Percentiles rank a stretch among this genome's conserved stretches.
Conservation (phyloP, 2,888 invertebrate genomes). For the Blastobasis adustella region DNA sequence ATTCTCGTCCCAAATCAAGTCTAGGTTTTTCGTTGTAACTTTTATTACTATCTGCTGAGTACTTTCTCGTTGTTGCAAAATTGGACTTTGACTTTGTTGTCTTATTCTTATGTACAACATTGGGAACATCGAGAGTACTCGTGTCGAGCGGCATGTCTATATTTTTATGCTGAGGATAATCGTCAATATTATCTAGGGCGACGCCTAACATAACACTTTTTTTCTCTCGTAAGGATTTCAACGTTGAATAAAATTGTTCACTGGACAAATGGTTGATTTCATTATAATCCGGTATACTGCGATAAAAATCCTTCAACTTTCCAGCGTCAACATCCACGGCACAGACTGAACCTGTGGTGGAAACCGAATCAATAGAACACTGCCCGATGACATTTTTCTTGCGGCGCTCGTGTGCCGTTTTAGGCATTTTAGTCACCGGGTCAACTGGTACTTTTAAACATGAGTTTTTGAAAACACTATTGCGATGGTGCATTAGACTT, state of each 20-base stretch:
- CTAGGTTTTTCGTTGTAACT: constrained; percentile 8
- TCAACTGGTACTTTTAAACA: constrained; percentile 83
- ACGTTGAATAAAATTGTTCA: constrained; percentile 82
- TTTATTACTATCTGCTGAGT: constrained; percentile 23
- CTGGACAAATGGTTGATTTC: constrained; percentile 85
- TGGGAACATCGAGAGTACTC: constrained; percentile 3
- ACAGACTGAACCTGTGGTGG: constrained; percentile 39
- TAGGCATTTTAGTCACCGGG: constrained; percentile 82
- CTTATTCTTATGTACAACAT: constrained; percentile 15
- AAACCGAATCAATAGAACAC: constrained; percentile 50
- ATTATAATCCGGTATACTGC: constrained; percentile 86
- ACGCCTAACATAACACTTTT: constrained; percentile 69
- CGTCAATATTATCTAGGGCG: constrained; percentile 47
- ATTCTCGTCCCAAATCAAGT: too few species aligned
- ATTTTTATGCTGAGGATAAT: constrained; percentile 29
- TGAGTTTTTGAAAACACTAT: constrained; percentile 80
- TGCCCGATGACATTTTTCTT: constrained; percentile 45
- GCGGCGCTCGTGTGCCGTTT: constrained; percentile 79
- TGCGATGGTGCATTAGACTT: constrained; percentile 61
- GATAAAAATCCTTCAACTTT: constrained; percentile 81
- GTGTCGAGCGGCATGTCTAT: constrained; percentile 11
- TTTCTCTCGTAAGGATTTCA: constrained; percentile 79
- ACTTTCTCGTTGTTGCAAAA: constrained; percentile 20
- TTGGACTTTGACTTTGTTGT: constrained; percentile 18
- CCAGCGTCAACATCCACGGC: constrained; percentile 62